phyloP scores from a whole-genome alignment of 1,140 invertebrate species.

The Dreissena polymorpha region DNA sequence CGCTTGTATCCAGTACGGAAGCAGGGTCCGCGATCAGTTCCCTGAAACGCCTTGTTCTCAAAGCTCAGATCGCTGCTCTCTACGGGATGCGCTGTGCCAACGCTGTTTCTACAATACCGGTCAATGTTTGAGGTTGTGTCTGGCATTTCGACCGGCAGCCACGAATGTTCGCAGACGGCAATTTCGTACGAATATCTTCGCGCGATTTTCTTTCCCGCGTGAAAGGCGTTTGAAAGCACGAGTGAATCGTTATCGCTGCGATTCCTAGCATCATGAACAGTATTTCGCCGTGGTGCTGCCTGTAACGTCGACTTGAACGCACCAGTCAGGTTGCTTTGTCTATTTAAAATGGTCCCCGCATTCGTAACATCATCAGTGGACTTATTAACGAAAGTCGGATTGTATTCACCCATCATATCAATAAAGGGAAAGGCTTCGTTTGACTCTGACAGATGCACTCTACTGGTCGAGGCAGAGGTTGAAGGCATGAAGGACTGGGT shows the following conservation, averaged over 20 bases:
- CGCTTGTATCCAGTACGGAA: too few species aligned
- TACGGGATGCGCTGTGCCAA: too few species aligned
- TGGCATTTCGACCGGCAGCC: constrained; percentile 10
- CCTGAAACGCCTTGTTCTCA: constrained; percentile 40
- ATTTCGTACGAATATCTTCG: constrained; percentile 46
- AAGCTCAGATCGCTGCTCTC: neutral
- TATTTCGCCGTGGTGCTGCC: neutral
- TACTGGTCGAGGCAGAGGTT: too few species aligned
- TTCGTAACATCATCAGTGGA: constrained; percentile 7
- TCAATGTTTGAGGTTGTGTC: neutral
- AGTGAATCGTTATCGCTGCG: neutral
- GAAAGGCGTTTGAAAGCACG: constrained; percentile 11
- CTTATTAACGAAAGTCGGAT: constrained; percentile 28
- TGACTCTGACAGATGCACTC: too few species aligned
- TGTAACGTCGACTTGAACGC: constrained; percentile 1
- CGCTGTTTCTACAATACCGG: too few species aligned
- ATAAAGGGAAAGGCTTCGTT: too few species aligned
- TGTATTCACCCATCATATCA: constrained; percentile 12
- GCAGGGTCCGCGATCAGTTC: too few species aligned
- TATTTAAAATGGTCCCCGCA: neutral
- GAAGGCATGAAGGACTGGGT: neutral
- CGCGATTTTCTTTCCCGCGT: constrained; percentile 15
- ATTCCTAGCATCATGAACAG: neutral
- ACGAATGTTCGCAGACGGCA: constrained; percentile 37
- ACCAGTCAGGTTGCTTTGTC: neutral